Percentiles rank a stretch among this genome's conserved stretches.
These are phyloP conservation scores for Philonicus albiceps DNA, from an alignment of 2,888 invertebrate species.

Conservation along the genomic window DNA sequence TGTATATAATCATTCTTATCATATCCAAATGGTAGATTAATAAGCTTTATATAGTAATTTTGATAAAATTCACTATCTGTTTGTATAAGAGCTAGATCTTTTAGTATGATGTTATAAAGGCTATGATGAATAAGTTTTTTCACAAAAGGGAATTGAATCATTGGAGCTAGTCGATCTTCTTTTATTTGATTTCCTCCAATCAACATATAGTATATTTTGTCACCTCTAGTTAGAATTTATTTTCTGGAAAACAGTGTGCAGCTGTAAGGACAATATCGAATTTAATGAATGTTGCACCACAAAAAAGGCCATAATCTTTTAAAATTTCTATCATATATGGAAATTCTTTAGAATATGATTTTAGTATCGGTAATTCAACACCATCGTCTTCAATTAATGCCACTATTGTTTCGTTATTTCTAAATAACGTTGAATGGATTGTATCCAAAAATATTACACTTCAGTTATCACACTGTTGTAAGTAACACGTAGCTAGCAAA, in stretches of 20 bases:
- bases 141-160: background rate
- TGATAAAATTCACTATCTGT: background rate
- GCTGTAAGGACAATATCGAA: background rate
- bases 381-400: background rate
- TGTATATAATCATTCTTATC: too few species aligned
- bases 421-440: too few species aligned
- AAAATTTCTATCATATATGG: background rate
- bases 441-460: too few species aligned
- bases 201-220: background rate
- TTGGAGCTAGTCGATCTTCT: background rate
- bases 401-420: too few species aligned
- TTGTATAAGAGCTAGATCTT: background rate
- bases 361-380: background rate
- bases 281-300: background rate
- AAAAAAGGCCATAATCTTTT: background rate
- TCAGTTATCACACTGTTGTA: too few species aligned
- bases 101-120: background rate
- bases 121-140: background rate
- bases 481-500: too few species aligned
- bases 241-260: background rate
- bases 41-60: background rate
- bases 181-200: background rate
- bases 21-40: background rate
- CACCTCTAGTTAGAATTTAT: background rate
- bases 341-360: background rate